A percentile compares a stretch with the other conserved stretches of the same genome.
Conservation (phyloP, 2,888 invertebrate species). For the Eristalis tenax region DNA sequence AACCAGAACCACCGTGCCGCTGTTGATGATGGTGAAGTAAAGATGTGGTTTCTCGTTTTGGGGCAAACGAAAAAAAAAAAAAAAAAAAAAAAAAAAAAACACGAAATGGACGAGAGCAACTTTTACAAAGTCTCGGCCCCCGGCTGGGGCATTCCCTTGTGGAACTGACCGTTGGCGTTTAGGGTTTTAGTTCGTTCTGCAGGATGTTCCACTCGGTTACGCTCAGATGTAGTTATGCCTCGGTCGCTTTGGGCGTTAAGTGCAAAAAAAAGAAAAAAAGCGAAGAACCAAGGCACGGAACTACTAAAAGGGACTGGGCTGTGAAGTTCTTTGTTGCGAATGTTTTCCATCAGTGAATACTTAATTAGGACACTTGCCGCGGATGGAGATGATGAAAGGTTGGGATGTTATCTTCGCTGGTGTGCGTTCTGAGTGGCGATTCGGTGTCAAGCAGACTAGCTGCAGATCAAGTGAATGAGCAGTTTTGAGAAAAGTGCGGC, state of each 20-base stretch:
- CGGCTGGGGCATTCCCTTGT: slow-evolving; percentile 12
- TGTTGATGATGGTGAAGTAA: slow-evolving; percentile 23
- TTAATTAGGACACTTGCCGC: slow-evolving; percentile 25
- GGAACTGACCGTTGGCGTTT: slow-evolving; percentile 14
- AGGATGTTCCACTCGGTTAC: slow-evolving; percentile 24
- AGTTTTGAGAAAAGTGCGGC: too few species aligned
- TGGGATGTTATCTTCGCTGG: not conserved
- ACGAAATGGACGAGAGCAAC: not conserved
- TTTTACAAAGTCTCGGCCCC: slow-evolving; percentile 1
- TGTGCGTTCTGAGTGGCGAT: not conserved
- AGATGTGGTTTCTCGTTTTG: slow-evolving; percentile 17
- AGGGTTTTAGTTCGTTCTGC: not conserved
- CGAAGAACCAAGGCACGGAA: not conserved
- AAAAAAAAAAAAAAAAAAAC: too few species aligned
- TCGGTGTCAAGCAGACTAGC: not conserved
- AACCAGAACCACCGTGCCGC: slow-evolving; percentile 16
- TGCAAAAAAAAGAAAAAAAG: not conserved
- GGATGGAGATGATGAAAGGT: not conserved
- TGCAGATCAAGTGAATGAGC: not conserved
- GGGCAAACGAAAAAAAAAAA: not conserved
- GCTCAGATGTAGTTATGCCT: slow-evolving; percentile 1
- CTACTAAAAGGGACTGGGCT: slow-evolving; percentile 4
- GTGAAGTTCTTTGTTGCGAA: slow-evolving; percentile 27
- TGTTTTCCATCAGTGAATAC: slow-evolving; percentile 5
- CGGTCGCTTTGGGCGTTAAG: not conserved